Base-by-base conservation (phyloP, 2,113 vertebrate species). In the Nannobrachium achirus region DNA sequence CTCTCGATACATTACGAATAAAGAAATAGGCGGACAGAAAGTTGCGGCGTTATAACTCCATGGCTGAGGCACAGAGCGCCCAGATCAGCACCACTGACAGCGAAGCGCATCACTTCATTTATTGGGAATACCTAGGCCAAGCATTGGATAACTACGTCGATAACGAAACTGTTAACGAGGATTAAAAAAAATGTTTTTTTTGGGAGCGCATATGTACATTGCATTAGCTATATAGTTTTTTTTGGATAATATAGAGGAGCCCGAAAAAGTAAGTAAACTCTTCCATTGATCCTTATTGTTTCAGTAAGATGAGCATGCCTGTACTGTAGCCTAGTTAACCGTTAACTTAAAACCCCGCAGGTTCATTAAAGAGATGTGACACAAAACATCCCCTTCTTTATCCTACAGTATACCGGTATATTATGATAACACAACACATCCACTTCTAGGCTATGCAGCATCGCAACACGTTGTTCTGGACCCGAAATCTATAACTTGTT, bases 81-180 rank as follows among this genome's bases (percentile, higher is more conserved):
- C 42, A 50, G 69, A 65, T 79, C 79, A 85, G 70, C 76, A 86
- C 82, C 80, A 71, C 64, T 75, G 82, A 82, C 80, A 83, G 78
- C 64, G 80, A 70, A 51, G n/a, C 2, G 18, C 16, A 53, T 51
- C 25, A 51, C n/a, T 15, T 2, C 8, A 19, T 18, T 16, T 20
- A 10, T 20, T 2, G 51, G 11, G 20, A 7, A 53, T 18, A 15
- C 1, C 4, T 9, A 18, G 50, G 10, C 45, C 63, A 57, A 20
- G 48, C 51, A 56, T 16, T 7, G 41, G 69, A 60, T 6, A 40
- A 19, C 48, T 16, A 40, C 8, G 11, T 46, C 6, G 50, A 14
- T 1, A 7, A 39, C 7, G 14, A 48, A 7, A 18, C 57, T 52
- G 10, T 2, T n/a, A n/a, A n/a, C n/a, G n/a, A n/a, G n/a, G n/a